Evolutionary conservation across 2,797 vertebrate genomes (phyloP).

Genomic region (Mormyrus hasselquistii): DNA sequence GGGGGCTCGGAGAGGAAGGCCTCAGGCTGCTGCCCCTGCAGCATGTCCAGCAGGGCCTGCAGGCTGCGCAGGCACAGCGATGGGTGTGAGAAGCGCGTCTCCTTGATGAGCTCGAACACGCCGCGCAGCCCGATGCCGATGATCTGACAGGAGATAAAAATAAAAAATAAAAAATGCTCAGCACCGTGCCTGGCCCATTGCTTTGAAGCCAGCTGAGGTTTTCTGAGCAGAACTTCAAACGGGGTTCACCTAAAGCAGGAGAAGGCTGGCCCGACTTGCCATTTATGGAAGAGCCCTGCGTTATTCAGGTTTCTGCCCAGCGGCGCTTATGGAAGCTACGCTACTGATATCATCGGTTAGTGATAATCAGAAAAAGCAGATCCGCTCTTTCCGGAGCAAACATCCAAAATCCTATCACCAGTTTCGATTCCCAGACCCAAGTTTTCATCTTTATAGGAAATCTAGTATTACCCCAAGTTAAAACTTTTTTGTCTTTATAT

Average conservation of each 20-base stretch:
- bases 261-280: background rate
- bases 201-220: background rate
- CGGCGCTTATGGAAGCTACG: background rate
- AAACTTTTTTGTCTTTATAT: background rate
- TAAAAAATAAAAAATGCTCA: background rate
- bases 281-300: background rate
- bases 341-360: background rate
- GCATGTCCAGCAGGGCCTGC: constrained; percentile 92
- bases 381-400: background rate
- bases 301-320: background rate
- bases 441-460: background rate
- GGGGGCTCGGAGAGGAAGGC: constrained; percentile 94
- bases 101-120: constrained; percentile 97
- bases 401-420: background rate
- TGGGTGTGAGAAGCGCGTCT: constrained; percentile 94
- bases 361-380: background rate
- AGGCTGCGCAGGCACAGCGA: constrained; percentile 92
- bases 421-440: background rate
- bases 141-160: constrained; percentile 53
- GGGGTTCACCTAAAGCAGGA: background rate
- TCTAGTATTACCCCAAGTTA: background rate
- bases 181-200: background rate
- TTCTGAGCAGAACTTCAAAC: background rate
- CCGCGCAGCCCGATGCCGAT: constrained; percentile 94
- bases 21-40: constrained; percentile 97